Evolutionary conservation across 2,888 invertebrate genomes (phyloP).

Genomic region (Sinodicranocentrus sp.): DNA sequence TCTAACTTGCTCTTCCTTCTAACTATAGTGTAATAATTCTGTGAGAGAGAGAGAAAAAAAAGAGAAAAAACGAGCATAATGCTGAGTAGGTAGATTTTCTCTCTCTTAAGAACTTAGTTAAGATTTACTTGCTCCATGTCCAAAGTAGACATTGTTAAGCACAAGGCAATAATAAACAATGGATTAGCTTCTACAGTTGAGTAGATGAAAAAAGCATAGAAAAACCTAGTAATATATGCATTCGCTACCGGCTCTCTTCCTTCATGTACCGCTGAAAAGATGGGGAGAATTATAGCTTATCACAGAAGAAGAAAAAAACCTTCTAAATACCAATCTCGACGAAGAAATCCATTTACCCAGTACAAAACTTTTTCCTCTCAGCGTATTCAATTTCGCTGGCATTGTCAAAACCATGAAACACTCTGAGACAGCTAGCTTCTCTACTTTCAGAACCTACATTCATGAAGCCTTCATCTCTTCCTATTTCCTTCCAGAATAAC

Average conservation of each 20-base stretch:
- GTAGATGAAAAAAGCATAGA: constrained; percentile 30
- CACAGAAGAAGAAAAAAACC: neutral
- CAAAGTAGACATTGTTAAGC: constrained; percentile 40
- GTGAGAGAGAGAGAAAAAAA: constrained; percentile 2
- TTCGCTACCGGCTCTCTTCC: constrained; percentile 36
- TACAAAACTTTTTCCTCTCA: too few species aligned
- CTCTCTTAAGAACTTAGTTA: constrained; percentile 17
- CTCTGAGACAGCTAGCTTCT: too few species aligned
- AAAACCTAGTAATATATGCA: constrained; percentile 32
- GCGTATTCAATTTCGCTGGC: too few species aligned
- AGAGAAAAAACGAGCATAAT: neutral
- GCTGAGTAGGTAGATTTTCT: constrained; percentile 17
- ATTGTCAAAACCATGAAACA: too few species aligned
- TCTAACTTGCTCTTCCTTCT: constrained; percentile 1
- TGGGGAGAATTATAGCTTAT: constrained; percentile 43
- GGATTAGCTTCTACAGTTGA: constrained; percentile 47
- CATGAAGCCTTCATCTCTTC: neutral
- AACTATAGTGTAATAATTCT: too few species aligned
- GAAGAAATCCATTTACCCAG: too few species aligned
- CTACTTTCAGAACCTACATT: too few species aligned
- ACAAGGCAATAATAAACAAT: constrained; percentile 57
- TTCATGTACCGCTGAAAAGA: constrained; percentile 14
- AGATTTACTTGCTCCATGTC: constrained; percentile 12
- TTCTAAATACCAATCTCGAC: constrained; percentile 41
- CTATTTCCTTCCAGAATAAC: neutral